A percentile compares a stretch with the other conserved stretches of the same genome.
These are phyloP conservation scores for Timema cristinae DNA, from an alignment of 2,888 invertebrate genomes.

Conservation along the genomic window DNA sequence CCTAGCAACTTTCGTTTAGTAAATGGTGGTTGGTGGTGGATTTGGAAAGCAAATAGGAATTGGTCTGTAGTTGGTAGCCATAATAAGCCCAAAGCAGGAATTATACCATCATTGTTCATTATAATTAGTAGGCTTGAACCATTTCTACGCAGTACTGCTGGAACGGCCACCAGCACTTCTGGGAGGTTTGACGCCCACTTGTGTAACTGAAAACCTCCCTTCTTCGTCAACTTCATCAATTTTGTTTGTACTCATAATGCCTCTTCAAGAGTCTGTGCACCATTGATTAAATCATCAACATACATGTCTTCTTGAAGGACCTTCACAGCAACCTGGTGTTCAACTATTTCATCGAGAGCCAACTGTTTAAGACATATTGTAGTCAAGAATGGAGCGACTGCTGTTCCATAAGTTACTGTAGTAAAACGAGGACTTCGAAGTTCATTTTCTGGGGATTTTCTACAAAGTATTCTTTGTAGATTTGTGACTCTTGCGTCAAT, in stretches of 20 bases:
- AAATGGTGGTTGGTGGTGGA: no score
- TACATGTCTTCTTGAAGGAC: not conserved
- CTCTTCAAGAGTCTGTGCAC: not conserved
- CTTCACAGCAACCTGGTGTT: not conserved
- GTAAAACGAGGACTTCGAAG: not conserved
- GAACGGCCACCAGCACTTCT: not conserved
- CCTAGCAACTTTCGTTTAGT: no score
- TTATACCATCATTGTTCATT: no score
- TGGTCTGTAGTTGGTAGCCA: no score
- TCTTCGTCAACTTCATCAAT: not conserved
- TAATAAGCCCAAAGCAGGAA: no score
- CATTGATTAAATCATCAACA: not conserved
- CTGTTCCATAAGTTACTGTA: constrained; percentile 16
- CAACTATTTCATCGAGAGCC: not conserved
- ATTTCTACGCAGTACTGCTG: not conserved
- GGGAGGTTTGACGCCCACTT: not conserved
- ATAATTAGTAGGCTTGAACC: not conserved
- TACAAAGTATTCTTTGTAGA: constrained; percentile 12
- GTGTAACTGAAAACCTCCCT: not conserved
- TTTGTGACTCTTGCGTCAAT: not conserved
- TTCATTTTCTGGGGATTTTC: not conserved
- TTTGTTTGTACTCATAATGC: not conserved
- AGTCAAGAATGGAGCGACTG: constrained; percentile 5
- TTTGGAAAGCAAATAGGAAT: no score
- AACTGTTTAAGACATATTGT: not conserved